Evolutionary conservation across 2,888 invertebrate genomes (phyloP), one percentile per base, ranked within the genome.

Genomic region (Coleophora flavipennella): DNA sequence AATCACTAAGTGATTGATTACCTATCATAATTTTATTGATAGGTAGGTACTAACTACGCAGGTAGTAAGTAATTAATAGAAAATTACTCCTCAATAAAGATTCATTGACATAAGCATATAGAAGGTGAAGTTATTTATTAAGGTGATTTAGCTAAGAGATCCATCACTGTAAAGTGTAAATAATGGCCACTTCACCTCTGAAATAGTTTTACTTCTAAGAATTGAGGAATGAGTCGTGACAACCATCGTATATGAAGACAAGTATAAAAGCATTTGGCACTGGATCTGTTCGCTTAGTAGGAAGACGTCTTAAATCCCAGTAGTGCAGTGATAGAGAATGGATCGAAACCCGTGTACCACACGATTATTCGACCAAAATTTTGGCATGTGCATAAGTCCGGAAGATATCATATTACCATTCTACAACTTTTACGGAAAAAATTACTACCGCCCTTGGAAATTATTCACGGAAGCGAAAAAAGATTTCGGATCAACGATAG

Each of bases 381-480:
- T 62, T 44, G 59, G 61, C 36, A 45, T 55, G 50, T 55, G 57
- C 35, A 51, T 67, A 13, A 54, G 51, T 32, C 59, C 59, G 6
- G 48, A 62, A 33, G 70, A 70, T 33, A 48, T 61, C 12, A 42
- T 62, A 11, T 47, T 53, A 20, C 65, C 65, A n/a, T 55, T 53
- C 31, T 59, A 55, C 39, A 55, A 55, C 31, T 49, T 33, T 12
- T 44, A 42, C 10, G 48, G 44, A 4, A 33, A 40, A 3, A 57
- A 57, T 45, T 68, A 66, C 45, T 63, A 52, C 36, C 55, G 67
- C 35, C 66, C 64, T 3, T 68, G 67, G 68, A 59, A 57, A 36
- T 51, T 52, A 43, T 47, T 37, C 9, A 50, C 46, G n/a, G 54
- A 62, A 49, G 40, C 40, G 28, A 43, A 44, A 8, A 59, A 62